Evolutionary conservation across 2,113 vertebrate species (phyloP), one percentile per base, ranked within the genome.

Genomic region (Alethe diademata): DNA sequence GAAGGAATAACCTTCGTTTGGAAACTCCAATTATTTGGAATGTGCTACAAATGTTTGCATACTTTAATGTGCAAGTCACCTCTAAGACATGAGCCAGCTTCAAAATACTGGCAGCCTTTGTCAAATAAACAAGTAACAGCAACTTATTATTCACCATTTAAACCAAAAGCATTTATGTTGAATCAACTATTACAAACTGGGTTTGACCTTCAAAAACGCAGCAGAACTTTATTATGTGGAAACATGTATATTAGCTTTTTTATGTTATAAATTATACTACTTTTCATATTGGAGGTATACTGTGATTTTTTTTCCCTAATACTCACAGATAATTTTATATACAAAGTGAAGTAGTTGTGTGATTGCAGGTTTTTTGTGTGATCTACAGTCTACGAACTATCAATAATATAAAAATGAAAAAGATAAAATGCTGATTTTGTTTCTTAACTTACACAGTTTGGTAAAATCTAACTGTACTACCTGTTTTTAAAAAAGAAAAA

Each of bases 321-420:
- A 70, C 15, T 33, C 56, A 47, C 3, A 58, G 64, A 7, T 62
- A 8, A 31, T 43, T 72, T 75, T 78, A 62, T 31, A 64, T 23
- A 43, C 56, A 71, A 78, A 65, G 42, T 6, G 20, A 87, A 85
- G 19, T 8, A 76, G 43, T 10, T 47, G 11, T 23, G 15, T 25
- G 47, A 86, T 48, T 0, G 0, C 42, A 53, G 16, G 5, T 5
- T 42, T 81, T 64, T 48, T 31, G 5, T 61, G 31, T 57, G 31
- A 51, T 19, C n/a, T 43, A 90, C 22, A 62, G 29, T 31, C 24
- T 42, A 20, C 3, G 0, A 33, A 60, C 20, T 24, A 61, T 23
- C 60, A 76, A 13, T 29, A 78, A 81, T 8, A 57, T 2, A 71
- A 70, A 81, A 64, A 25, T 7, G 1, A 48, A 45, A 86, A 79